Evolutionary conservation across 2,888 invertebrate species (phyloP).

Genomic region (Andricus curvator): DNA sequence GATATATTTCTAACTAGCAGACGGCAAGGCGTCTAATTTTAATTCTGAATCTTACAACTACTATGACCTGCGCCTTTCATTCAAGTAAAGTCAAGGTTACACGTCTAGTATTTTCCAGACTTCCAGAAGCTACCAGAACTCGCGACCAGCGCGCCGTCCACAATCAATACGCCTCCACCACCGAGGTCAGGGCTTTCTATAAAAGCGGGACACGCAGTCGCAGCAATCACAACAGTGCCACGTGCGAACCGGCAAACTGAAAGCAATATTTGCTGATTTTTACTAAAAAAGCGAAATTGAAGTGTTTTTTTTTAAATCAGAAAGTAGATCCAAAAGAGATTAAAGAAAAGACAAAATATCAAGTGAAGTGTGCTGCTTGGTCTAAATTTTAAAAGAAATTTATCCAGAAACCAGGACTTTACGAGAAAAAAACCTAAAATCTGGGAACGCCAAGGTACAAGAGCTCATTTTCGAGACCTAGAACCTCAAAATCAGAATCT

Average conservation of each 20-base stretch:
- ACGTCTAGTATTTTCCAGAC: background rate
- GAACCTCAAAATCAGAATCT: background rate
- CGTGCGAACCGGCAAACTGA: background rate
- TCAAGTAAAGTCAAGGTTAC: background rate
- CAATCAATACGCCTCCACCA: background rate
- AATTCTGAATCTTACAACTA: background rate
- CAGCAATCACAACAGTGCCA: constrained; percentile 3
- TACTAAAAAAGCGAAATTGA: background rate
- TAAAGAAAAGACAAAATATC: too few species aligned
- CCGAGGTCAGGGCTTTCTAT: background rate
- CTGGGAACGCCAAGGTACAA: too few species aligned
- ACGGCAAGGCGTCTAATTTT: background rate
- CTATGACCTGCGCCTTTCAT: background rate
- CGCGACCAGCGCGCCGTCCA: background rate
- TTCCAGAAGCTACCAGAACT: background rate
- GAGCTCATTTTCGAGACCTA: background rate
- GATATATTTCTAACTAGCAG: background rate
- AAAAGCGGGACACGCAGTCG: background rate
- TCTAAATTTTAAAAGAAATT: too few species aligned
- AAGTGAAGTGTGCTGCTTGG: background rate
- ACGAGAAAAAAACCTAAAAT: too few species aligned
- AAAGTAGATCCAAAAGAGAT: background rate
- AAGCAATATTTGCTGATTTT: background rate
- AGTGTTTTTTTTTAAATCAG: background rate
- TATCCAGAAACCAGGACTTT: too few species aligned